Evolutionary conservation across 2,888 invertebrate genomes (phyloP).

Genomic region (Drosophila pegasa): DNA sequence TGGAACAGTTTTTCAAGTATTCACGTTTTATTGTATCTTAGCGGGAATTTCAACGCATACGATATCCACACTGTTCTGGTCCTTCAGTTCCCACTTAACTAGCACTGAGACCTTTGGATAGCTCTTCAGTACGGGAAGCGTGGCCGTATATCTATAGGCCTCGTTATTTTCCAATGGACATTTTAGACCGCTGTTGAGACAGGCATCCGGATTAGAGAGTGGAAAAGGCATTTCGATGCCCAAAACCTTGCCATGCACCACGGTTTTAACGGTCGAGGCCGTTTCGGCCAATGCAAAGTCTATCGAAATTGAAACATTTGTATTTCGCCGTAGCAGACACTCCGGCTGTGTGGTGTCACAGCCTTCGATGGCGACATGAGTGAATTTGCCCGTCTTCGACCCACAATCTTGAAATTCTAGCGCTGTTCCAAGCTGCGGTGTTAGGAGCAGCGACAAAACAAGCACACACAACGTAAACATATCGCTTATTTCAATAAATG

Average conservation of each 20-base stretch:
- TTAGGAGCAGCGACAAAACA: constrained; percentile 61
- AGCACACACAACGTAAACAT: constrained; percentile 58
- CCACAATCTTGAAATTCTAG: constrained; percentile 75
- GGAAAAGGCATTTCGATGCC: constrained; percentile 91
- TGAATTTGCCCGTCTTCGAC: constrained; percentile 87
- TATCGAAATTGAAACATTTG: constrained; percentile 88
- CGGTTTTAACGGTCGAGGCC: constrained; percentile 81
- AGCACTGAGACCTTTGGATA: constrained; percentile 89
- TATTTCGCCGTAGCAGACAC: constrained; percentile 88
- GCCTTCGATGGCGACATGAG: constrained; percentile 87
- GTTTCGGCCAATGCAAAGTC: constrained; percentile 88
- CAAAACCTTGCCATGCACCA: constrained; percentile 91
- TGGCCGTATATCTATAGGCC: constrained; percentile 84
- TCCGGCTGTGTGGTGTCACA: constrained; percentile 87
- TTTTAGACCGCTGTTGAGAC: constrained; percentile 4
- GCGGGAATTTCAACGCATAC: constrained; percentile 90
- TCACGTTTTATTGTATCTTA: constrained; percentile 86
- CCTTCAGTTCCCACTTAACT: constrained; percentile 91
- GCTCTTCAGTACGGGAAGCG: constrained; percentile 87
- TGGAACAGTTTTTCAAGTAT: constrained; percentile 29
- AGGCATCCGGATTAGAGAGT: constrained; percentile 89
- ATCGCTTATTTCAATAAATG: background rate
- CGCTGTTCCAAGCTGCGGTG: constrained; percentile 34
- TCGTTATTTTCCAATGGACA: constrained; percentile 88
- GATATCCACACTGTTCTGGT: constrained; percentile 87